phyloP scores from a whole-genome alignment of 2,888 invertebrate species.

The Pherbina coryleti region DNA sequence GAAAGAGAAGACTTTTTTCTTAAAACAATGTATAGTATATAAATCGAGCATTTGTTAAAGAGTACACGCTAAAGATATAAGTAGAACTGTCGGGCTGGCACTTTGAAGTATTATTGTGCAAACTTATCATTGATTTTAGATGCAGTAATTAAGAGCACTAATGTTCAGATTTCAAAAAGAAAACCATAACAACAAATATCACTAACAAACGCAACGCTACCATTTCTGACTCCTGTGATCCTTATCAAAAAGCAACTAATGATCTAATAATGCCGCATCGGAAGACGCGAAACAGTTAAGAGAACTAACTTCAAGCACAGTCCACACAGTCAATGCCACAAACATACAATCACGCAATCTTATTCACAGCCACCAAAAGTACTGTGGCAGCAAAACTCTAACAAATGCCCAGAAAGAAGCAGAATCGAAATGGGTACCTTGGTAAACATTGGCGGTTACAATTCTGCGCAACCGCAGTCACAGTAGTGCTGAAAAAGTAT shows the following conservation, averaged over 20 bases:
- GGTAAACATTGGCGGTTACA: no score
- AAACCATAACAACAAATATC: not conserved
- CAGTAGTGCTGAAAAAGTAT: conserved; percentile 53
- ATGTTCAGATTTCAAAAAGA: not conserved
- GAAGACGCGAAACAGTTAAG: conserved; percentile 43
- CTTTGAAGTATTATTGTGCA: no score
- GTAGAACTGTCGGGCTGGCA: no score
- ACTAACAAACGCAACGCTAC: not conserved
- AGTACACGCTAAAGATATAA: no score
- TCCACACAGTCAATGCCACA: conserved; percentile 49
- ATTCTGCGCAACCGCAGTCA: not conserved
- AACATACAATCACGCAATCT: conserved; percentile 46
- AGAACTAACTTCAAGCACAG: conserved; percentile 39
- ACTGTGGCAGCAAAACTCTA: not conserved
- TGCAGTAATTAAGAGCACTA: not conserved
- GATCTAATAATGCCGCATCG: conserved; percentile 66
- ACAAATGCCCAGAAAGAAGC: not conserved
- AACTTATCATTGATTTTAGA: not conserved
- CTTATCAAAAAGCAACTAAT: conserved; percentile 67
- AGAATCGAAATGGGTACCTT: no score
- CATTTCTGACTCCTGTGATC: conserved; percentile 51
- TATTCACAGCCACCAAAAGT: not conserved
- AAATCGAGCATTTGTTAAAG: no score
- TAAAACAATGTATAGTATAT: no score
- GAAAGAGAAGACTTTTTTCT: no score